Conservation (phyloP, 2,113 vertebrate genomes). For the Microcebus ravelobensis region DNA sequence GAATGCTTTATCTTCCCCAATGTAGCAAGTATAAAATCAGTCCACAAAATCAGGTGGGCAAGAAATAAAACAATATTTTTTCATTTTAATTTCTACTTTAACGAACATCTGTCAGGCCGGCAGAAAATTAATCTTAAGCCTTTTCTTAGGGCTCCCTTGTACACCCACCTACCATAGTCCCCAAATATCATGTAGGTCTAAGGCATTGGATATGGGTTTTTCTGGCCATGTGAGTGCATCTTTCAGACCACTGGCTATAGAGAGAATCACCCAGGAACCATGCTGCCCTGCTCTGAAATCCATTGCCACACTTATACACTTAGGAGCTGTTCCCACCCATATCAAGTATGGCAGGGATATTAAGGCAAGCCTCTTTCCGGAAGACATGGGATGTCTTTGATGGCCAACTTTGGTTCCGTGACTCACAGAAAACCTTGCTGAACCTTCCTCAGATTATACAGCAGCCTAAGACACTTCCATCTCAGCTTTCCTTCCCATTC, state of each 20-base stretch:
- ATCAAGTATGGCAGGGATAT: too few species aligned
- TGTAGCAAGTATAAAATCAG: neutral
- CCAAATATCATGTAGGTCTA: neutral
- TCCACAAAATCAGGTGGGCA: neutral
- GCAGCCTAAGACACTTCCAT: neutral
- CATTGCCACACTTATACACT: neutral
- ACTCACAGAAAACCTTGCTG: neutral
- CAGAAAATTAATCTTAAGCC: neutral
- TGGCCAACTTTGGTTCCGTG: neutral
- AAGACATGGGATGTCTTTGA: neutral
- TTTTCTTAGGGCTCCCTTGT: neutral
- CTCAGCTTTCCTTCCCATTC: neutral
- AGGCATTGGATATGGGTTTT: neutral
- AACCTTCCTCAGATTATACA: neutral
- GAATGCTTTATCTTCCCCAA: constrained; percentile 2
- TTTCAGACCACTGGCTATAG: neutral
- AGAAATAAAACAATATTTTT: neutral
- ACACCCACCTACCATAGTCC: neutral
- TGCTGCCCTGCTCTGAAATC: neutral
- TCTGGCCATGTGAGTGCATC: neutral
- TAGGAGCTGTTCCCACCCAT: neutral
- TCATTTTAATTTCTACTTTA: neutral
- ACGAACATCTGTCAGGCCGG: neutral
- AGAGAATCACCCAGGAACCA: rapidly evolving
- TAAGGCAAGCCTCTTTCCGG: neutral